Conservation (phyloP, 2,888 invertebrate genomes). For the Drosophila testacea region DNA sequence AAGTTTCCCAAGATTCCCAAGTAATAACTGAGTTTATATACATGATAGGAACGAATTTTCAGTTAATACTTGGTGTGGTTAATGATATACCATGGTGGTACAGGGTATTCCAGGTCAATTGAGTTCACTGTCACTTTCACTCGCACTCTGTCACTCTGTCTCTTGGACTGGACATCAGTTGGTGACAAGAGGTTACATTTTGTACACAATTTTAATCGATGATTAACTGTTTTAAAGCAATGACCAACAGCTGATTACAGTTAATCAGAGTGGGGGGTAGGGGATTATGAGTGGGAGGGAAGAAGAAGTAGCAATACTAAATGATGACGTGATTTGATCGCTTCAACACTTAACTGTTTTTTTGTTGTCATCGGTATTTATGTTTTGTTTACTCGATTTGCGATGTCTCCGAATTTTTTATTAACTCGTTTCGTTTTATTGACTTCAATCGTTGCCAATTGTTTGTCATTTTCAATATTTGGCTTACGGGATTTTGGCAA, state of each 20-base stretch:
- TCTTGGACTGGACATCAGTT: conserved; percentile 4
- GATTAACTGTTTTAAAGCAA: conserved; percentile 22
- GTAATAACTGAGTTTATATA: too few species aligned
- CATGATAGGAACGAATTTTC: too few species aligned
- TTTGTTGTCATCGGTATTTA: conserved; percentile 33
- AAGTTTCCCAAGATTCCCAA: too few species aligned
- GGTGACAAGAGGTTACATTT: conserved; percentile 40
- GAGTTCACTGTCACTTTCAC: conserved; percentile 85
- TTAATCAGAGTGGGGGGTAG: conserved; percentile 26
- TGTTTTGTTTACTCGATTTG: conserved; percentile 28
- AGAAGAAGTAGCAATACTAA: background rate
- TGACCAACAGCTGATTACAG: conserved; percentile 24
- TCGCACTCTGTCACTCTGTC: conserved; percentile 25
- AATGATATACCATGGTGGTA: background rate
- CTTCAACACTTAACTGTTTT: conserved; percentile 58
- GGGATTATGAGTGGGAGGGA: background rate
- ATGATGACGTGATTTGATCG: conserved; percentile 40
- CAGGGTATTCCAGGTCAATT: conserved; percentile 76
- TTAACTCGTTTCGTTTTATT: conserved; percentile 32
- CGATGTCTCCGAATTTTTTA: conserved; percentile 24
- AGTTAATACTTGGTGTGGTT: too few species aligned
- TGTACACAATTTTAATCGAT: conserved; percentile 37
- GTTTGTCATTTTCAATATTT: conserved; percentile 12
- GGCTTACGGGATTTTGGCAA: conserved; percentile 20
- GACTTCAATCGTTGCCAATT: conserved; percentile 29